A percentile compares a stretch with the other conserved stretches of the same genome.
Evolutionary conservation across 2,797 vertebrate species (phyloP).

Genomic region (Crypturellus tataupa): DNA sequence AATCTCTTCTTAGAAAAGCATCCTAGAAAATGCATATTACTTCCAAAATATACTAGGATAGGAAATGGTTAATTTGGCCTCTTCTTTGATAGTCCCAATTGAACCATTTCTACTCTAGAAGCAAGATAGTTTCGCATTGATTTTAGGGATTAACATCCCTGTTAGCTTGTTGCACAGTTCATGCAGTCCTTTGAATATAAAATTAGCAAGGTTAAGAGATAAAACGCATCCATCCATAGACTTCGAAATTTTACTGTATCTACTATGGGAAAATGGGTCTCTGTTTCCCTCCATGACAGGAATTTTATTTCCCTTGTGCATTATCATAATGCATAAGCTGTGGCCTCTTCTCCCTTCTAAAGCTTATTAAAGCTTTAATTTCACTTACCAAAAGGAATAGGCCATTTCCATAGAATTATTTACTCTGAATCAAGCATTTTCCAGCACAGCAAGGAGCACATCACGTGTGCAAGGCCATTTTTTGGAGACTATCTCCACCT

Average conservation of each 20-base stretch:
- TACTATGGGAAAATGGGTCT: background rate
- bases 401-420: background rate
- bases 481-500: background rate
- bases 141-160: background rate
- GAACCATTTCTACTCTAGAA: conserved; percentile 16
- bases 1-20: background rate
- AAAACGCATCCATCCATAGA: background rate
- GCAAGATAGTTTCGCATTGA: background rate
- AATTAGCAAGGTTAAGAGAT: background rate
- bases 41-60: background rate
- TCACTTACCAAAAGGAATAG: background rate
- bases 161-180: background rate
- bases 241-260: background rate
- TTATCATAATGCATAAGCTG: background rate
- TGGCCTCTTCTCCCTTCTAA: background rate
- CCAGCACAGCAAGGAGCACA: background rate
- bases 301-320: background rate
- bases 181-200: background rate
- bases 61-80: background rate
- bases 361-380: conserved; percentile 19
- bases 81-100: background rate
- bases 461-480: background rate
- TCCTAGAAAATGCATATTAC: background rate
- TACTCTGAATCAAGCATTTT: background rate
- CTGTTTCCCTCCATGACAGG: background rate